phyloP scores from a whole-genome alignment of 1,140 invertebrate genomes.

The Ectropis grisescens region DNA sequence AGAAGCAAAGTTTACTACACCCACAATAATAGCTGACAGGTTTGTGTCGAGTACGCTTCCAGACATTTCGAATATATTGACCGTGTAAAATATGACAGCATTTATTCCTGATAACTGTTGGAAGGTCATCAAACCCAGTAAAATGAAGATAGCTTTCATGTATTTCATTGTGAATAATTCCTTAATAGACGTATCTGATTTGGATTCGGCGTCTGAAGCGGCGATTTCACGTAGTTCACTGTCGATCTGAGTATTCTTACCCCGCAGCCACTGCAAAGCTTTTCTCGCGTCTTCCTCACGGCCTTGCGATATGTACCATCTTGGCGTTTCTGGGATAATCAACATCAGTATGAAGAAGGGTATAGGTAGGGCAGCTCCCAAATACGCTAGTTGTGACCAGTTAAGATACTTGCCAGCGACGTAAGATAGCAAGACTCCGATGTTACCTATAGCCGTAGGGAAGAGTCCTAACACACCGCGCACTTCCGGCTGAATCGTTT shows the following conservation, averaged over 20 bases:
- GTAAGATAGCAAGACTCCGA: conserved; percentile 86
- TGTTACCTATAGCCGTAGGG: conserved; percentile 91
- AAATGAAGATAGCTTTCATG: conserved; percentile 83
- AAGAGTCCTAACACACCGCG: conserved; percentile 89
- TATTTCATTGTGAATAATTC: conserved; percentile 79
- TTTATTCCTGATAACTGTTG: conserved; percentile 96
- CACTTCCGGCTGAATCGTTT: conserved; percentile 91
- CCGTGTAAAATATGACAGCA: conserved; percentile 94
- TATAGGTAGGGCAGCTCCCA: conserved; percentile 81
- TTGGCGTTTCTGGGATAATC: conserved; percentile 91
- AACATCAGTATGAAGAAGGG: conserved; percentile 84
- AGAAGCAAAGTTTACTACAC: conserved; percentile 90
- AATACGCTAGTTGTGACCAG: conserved; percentile 83
- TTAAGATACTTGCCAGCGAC: conserved; percentile 81
- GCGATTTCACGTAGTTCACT: conserved; percentile 86
- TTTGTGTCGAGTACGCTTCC: conserved; percentile 82
- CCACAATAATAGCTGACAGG: conserved; percentile 86
- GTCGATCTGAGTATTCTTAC: conserved; percentile 81
- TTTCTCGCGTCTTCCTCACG: conserved; percentile 80
- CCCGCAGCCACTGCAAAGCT: conserved; percentile 85
- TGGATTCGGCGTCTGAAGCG: conserved; percentile 78
- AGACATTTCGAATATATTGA: conserved; percentile 85
- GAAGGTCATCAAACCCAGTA: conserved; percentile 91
- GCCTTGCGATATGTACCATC: conserved; percentile 86
- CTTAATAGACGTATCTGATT: conserved; percentile 56